These are phyloP conservation scores for Neuroterus valhalla DNA, from an alignment of 1,140 invertebrate genomes.

Conservation along the genomic window DNA sequence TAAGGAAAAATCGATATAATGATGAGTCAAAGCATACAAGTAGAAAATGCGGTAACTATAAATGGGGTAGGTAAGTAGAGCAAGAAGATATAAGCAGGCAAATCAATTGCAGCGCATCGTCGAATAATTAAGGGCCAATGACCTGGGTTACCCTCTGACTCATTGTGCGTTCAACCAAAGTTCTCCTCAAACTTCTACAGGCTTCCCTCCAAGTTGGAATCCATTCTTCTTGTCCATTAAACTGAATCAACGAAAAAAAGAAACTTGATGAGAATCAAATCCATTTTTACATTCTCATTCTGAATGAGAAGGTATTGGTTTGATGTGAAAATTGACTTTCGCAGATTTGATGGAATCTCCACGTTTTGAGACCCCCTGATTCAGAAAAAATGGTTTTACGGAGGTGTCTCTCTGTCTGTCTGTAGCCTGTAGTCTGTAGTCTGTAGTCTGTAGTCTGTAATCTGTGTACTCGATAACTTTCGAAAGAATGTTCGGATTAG, in stretches of 20 bases:
- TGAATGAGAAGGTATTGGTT: no score
- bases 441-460: no score
- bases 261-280: background rate
- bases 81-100: conserved; percentile 44
- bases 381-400: no score
- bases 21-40: conserved; percentile 14
- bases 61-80: conserved; percentile 37
- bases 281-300: no score
- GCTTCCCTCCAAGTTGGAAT: conserved; percentile 5
- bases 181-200: background rate
- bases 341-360: no score
- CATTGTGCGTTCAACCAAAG: conserved; percentile 1
- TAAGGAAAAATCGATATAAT: conserved; percentile 8
- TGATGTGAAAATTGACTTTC: no score
- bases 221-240: background rate
- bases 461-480: no score
- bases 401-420: no score
- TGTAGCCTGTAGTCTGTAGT: no score
- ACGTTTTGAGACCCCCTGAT: no score
- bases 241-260: background rate
- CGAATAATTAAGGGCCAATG: conserved; percentile 56
- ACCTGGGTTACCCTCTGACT: conserved; percentile 62
- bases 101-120: conserved; percentile 36
- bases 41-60: conserved; percentile 29
- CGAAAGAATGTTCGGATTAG: no score